These are phyloP conservation scores for Spongia lamella DNA, from an alignment of 37 sponge, comb jelly and placozoan species.

Conservation along the genomic window DNA sequence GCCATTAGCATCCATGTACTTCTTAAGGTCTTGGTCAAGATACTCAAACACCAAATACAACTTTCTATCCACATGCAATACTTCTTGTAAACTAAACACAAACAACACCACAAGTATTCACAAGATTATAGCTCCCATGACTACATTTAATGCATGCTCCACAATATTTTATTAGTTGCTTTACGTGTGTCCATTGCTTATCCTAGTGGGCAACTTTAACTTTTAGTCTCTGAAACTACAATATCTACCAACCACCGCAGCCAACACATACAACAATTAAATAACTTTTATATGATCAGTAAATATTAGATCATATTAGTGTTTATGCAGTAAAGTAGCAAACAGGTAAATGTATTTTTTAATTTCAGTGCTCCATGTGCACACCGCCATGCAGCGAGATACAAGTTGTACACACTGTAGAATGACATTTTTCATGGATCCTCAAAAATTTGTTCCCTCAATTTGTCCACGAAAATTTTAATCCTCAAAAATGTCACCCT, in stretches of 20 bases:
- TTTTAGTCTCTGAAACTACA: too few species aligned
- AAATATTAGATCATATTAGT: not conserved
- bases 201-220: too few species aligned
- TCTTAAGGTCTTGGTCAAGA: slow-evolving; percentile 94
- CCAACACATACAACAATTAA: not conserved
- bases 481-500: too few species aligned
- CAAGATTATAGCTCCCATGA: not conserved
- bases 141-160: not conserved
- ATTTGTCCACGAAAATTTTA: too few species aligned
- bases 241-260: too few species aligned
- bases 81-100: slow-evolving; percentile 70
- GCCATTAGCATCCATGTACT: slow-evolving; percentile 83
- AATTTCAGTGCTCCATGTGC: too few species aligned
- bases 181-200: too few species aligned
- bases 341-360: not conserved
- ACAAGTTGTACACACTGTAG: too few species aligned
- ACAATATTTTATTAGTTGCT: too few species aligned
- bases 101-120: not conserved
- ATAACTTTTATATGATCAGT: not conserved
- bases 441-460: too few species aligned
- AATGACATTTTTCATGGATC: too few species aligned
- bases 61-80: slow-evolving; percentile 89
- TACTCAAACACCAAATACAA: slow-evolving; percentile 96
- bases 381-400: too few species aligned
- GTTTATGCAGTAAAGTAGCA: not conserved